Conservation (phyloP, 2,113 vertebrate genomes). For the Callipepla squamata region DNA sequence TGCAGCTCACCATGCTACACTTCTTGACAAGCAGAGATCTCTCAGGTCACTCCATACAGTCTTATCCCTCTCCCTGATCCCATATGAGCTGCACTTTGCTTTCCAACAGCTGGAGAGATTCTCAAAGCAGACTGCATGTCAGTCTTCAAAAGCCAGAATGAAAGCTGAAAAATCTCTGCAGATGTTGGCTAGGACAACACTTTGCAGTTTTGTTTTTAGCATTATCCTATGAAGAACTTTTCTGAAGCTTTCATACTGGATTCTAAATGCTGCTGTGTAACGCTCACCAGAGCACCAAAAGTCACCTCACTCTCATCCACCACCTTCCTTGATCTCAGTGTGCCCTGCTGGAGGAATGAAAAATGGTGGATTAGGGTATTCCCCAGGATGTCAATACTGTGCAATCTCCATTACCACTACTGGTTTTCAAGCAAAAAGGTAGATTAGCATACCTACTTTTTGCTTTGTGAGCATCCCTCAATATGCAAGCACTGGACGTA, state of each 20-base stretch:
- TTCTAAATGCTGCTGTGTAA: background rate
- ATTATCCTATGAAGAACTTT: background rate
- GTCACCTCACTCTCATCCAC: background rate
- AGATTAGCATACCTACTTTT: background rate
- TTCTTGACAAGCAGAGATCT: background rate
- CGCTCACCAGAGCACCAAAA: background rate
- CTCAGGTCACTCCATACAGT: accelerated
- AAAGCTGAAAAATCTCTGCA: background rate
- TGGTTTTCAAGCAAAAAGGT: background rate
- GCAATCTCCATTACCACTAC: background rate
- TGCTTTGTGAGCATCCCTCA: background rate
- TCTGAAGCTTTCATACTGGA: background rate
- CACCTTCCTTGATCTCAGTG: background rate
- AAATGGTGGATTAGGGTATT: background rate
- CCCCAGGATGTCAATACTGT: background rate
- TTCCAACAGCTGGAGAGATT: background rate
- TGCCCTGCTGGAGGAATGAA: background rate
- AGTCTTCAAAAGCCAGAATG: background rate
- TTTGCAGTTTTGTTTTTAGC: background rate
- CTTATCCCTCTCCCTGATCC: background rate
- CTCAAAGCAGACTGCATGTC: background rate
- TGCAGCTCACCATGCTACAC: background rate
- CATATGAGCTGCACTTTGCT: accelerated
- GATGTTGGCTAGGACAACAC: background rate
- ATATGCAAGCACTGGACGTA: no score